Evolutionary conservation across 1,140 invertebrate genomes (phyloP).

Genomic region (Diploscapter pachys): DNA sequence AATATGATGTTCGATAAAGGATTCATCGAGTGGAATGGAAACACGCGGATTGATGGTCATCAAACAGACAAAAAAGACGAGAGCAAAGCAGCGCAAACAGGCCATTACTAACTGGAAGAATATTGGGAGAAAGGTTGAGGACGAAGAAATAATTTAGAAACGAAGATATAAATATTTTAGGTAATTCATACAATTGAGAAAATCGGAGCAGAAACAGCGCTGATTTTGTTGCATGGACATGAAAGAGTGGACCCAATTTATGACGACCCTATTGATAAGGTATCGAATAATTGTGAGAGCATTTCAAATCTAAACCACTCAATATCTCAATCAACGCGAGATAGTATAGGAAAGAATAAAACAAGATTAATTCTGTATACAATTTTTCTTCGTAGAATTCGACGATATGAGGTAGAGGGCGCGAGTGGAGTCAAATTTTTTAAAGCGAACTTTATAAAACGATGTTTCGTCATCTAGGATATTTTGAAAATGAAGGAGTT

Average conservation of each 20-base stretch:
- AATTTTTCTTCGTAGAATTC: too few relatives aligned
- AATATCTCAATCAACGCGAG: too few relatives aligned
- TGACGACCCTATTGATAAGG: too few relatives aligned
- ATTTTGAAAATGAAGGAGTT: too few relatives aligned
- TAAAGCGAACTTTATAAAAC: too few relatives aligned
- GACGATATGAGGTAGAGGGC: too few relatives aligned
- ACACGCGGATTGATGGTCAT: conserved; percentile 89
- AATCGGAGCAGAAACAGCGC: conserved; percentile 36
- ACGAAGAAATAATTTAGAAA: not conserved
- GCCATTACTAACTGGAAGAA: conserved; percentile 91
- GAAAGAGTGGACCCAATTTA: conserved; percentile 11
- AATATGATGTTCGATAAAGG: conserved; percentile 45
- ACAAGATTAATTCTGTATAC: too few relatives aligned
- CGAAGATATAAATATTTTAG: conserved; percentile 10
- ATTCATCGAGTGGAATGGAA: conserved; percentile 40
- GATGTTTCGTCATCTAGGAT: too few relatives aligned
- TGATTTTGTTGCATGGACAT: conserved; percentile 37
- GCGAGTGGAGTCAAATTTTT: too few relatives aligned
- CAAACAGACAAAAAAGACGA: conserved; percentile 90
- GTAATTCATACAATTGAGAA: conserved; percentile 41
- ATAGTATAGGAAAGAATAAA: too few relatives aligned
- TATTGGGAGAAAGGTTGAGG: conserved; percentile 62
- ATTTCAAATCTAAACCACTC: too few relatives aligned
- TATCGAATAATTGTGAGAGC: too few relatives aligned
- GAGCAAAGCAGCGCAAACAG: conserved; percentile 90